These are phyloP conservation scores for Parasteatoda tepidariorum DNA, from an alignment of 1,140 invertebrate species.

Conservation along the genomic window DNA sequence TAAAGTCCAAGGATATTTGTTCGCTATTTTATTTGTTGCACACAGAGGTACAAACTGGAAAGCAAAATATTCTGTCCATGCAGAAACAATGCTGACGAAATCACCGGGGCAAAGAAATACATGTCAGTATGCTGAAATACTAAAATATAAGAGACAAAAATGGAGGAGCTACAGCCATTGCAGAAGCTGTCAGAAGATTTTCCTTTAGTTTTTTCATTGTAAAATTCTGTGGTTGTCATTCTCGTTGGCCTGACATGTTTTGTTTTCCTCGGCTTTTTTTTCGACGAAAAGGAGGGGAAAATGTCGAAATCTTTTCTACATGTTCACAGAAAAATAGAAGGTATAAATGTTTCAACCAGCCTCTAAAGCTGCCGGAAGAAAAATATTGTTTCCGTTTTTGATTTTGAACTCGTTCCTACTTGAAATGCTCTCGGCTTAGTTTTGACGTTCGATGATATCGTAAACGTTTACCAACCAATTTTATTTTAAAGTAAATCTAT, in stretches of 20 bases:
- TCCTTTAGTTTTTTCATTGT: not conserved
- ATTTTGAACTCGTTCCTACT: conserved; percentile 25
- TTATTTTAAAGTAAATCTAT: too few species aligned
- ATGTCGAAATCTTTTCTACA: conserved; percentile 17
- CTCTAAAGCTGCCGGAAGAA: conserved; percentile 25
- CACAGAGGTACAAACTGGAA: not conserved
- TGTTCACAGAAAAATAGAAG: conserved; percentile 25
- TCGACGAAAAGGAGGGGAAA: not conserved
- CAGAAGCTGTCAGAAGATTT: conserved; percentile 34
- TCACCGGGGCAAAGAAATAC: too few species aligned
- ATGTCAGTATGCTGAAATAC: conserved; percentile 40
- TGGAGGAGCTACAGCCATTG: not conserved
- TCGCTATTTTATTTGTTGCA: not conserved
- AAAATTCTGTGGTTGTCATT: conserved; percentile 53
- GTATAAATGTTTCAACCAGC: conserved; percentile 54
- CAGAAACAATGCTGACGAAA: conserved; percentile 28
- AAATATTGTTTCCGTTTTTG: conserved; percentile 57
- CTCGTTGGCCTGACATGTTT: conserved; percentile 50
- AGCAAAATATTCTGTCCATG: not conserved
- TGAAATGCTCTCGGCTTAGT: conserved; percentile 7
- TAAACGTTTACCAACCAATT: conserved; percentile 22
- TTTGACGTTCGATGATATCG: conserved; percentile 37
- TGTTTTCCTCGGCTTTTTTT: conserved; percentile 20
- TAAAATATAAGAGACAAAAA: not conserved
- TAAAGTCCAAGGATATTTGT: not conserved